These are phyloP conservation scores for Rhynchonycteris naso DNA, from an alignment of 2,797 vertebrate species.

Conservation along the genomic window DNA sequence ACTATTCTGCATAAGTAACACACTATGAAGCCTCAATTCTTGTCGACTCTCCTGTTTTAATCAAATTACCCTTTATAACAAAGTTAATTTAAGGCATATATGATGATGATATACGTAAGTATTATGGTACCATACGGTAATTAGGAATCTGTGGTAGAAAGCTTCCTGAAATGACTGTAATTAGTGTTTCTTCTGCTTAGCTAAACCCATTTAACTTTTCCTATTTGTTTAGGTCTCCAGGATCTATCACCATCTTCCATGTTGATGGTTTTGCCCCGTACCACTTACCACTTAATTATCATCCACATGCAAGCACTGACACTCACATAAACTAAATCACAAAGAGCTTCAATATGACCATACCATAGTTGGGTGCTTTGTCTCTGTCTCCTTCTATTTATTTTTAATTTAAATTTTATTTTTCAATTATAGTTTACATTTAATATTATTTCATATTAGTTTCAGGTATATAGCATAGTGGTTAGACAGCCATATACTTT, in stretches of 20 bases:
- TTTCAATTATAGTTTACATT: background rate
- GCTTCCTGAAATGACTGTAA: slow-evolving; percentile 37
- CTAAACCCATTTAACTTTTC: slow-evolving; percentile 17
- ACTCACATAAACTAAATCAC: background rate
- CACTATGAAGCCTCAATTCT: background rate
- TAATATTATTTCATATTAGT: background rate
- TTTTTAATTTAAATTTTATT: background rate
- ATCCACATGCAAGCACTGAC: background rate
- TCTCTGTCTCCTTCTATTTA: background rate
- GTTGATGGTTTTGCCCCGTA: background rate
- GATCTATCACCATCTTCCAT: background rate
- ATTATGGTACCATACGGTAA: background rate
- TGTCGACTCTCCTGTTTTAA: background rate
- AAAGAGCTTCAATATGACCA: background rate
- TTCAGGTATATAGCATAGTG: background rate
- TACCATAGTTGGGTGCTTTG: background rate
- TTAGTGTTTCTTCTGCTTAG: slow-evolving; percentile 23
- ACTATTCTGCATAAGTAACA: background rate
- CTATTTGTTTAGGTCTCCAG: background rate
- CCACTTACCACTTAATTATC: slow-evolving; percentile 54
- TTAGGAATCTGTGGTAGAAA: background rate
- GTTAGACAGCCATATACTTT: background rate
- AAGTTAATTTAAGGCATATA: slow-evolving; percentile 49
- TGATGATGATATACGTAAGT: slow-evolving; percentile 6
- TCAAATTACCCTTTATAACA: slow-evolving; percentile 42